Evolutionary conservation across 1,140 invertebrate species (phyloP), one percentile per base, ranked within the genome.

Genomic region (Tetramorium simillimum): DNA sequence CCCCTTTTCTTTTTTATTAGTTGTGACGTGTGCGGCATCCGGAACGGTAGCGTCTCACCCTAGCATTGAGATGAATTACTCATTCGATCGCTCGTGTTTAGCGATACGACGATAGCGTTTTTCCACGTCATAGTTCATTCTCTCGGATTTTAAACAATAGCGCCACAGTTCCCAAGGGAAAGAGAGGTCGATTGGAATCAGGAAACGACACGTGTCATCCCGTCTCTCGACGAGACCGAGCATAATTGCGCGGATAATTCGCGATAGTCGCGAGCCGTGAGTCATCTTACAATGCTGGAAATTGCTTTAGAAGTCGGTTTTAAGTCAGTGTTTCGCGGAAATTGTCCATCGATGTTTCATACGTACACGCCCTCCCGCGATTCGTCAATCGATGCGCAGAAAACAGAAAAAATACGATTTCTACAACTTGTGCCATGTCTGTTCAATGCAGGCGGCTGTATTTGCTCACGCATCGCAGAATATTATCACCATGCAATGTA

Each of bases 221-320:
- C 9, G 43, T 33, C 43, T 84, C 72, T 84, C 72, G 88, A 85
- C 86, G 81, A 90, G 69, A 89, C 84, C 80, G n/a, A 60, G 60
- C 75, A 16, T 72, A 87, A 92, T 92, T 92, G 90, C 82, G 67
- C 88, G 70, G 84, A 28, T 65, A 21, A 72, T 43, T 76, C 75
- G 33, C 33, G 33, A 33, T 33, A 4, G 33, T 33, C 67, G 88
- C 88, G 86, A 91, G 77, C 49, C 76, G 85, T 93, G 92, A 93
- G 86, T 93, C 93, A 93, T 85, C 62, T 58, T 16, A 18, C 28
- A 70, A 85, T 43, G 80, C 72, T 81, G 81, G 67, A 92, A 84
- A 90, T 91, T 80, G 56, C 84, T 82, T 33, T 75, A 69, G 70
- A 28, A 90, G 86, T 91, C 72, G 80, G 70, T 88, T 91, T 90